Conservation (phyloP, 53 echinoderm and acorn worm genomes). For the Hippasteria phrygiana region DNA sequence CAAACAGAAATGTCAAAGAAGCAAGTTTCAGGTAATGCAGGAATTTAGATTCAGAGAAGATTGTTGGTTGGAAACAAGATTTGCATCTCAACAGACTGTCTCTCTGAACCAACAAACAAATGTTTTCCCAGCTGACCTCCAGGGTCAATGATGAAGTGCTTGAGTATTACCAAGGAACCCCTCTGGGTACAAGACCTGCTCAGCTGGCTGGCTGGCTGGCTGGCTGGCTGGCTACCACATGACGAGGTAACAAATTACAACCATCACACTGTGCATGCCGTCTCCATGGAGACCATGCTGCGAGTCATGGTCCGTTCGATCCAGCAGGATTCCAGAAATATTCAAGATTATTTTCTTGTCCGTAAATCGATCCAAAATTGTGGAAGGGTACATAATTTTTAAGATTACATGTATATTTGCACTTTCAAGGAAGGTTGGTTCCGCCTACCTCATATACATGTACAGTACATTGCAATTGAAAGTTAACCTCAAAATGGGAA, state of each 20-base stretch:
- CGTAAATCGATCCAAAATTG: too few species aligned
- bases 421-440: too few species aligned
- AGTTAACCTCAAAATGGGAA: too few species aligned
- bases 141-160: not conserved
- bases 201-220: not conserved
- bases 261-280: constrained; percentile 9
- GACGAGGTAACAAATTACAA: constrained; percentile 38
- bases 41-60: too few species aligned
- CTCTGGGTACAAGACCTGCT: not conserved
- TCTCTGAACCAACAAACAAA: not conserved
- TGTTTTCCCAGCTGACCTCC: not conserved
- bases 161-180: not conserved
- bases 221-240: constrained; percentile 25
- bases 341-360: not conserved
- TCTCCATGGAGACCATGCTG: constrained; percentile 40
- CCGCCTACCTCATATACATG: too few species aligned
- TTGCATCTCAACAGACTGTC: too few species aligned
- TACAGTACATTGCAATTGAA: too few species aligned
- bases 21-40: too few species aligned
- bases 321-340: not conserved
- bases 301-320: not conserved
- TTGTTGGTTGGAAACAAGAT: too few species aligned
- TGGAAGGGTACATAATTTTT: too few species aligned
- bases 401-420: too few species aligned
- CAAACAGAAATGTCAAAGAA: too few species aligned